Base-by-base conservation (phyloP, 2,888 invertebrate species). In the Dryadula phaetusa region DNA sequence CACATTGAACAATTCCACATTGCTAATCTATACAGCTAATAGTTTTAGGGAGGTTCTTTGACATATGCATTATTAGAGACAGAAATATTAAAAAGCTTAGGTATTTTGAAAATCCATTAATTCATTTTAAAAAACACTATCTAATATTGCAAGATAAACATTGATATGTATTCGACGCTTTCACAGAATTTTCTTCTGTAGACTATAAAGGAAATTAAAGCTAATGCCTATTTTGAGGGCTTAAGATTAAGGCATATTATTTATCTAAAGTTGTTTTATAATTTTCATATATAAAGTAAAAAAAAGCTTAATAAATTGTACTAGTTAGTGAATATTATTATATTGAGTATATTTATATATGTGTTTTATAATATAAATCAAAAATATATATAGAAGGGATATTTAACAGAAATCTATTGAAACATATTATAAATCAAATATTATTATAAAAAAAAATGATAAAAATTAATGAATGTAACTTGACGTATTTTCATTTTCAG, bases 151-250 rank as follows among this genome's bases (percentile, higher is more conserved):
- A 37, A 56, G 40, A 56, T 64, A 56, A 56, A 46, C 4, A 46
- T 64, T 58, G 64, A 64, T 64, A 64, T 64, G 64, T 64, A 64
- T 64, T 58, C 37, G 42, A n/a, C 32, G 25, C 52, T 46, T 44
- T 62, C 62, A 54, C 62, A 66, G 53, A 62, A 66, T 66, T 62
- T 54, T 42, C 61, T 62, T 66, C 62, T 5, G 14, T 53, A 28
- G 14, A 66, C 52, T 32, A 44, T 53, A 47, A 52, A 20, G n/a
- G 25, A 47, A 49, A 62, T 44, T 61, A 54, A 62, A 62, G 53
- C 62, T 37, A 66, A 4, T 46, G n/a, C 22, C 42, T 44, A 44
- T 4, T n/a, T 16, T 6, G 44, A 60, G 16, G 44, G 42, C 44
- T 60, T 25, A 18, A 58, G 42, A 37, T 14, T 37, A 34, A 18